phyloP scores from a whole-genome alignment of 2,113 vertebrate genomes.

The Pteropus alecto region DNA sequence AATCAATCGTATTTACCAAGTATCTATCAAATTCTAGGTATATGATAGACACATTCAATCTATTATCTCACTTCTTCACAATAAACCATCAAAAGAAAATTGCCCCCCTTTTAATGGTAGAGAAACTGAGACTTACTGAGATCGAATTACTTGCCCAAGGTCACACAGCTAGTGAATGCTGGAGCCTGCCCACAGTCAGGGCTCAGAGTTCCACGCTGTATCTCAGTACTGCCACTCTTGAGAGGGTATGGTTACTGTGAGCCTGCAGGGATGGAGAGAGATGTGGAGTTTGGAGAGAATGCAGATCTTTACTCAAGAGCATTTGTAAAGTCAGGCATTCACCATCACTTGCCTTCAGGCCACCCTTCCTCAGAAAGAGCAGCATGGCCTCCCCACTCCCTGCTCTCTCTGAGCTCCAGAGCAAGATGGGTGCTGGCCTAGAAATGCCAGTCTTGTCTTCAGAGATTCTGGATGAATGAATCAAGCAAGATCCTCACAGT shows the following conservation, averaged over 20 bases:
- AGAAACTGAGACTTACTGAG: not conserved
- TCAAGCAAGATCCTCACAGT: not conserved
- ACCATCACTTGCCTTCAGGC: not conserved
- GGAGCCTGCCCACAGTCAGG: not conserved
- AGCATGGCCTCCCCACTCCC: not conserved
- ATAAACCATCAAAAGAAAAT: not conserved
- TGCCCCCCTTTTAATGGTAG: not conserved
- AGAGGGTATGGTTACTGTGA: not conserved
- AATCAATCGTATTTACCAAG: not conserved
- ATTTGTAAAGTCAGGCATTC: not conserved
- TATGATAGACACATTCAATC: not conserved
- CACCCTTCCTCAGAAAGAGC: not conserved
- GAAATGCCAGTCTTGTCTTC: conserved; percentile 20
- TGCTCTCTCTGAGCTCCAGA: not conserved
- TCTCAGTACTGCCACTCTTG: not conserved
- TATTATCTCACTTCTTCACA: not conserved
- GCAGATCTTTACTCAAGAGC: not conserved
- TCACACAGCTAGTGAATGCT: not conserved
- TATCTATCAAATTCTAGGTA: not conserved
- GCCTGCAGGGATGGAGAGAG: not conserved
- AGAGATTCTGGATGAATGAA: conserved; percentile 21
- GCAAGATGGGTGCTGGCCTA: not conserved
- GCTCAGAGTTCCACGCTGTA: not conserved
- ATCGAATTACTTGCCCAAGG: not conserved
- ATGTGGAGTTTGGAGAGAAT: not conserved